Percentiles rank a stretch among this genome's conserved stretches.
Conservation (phyloP, 2,888 invertebrate species). For the Drosophila neotestacea region DNA sequence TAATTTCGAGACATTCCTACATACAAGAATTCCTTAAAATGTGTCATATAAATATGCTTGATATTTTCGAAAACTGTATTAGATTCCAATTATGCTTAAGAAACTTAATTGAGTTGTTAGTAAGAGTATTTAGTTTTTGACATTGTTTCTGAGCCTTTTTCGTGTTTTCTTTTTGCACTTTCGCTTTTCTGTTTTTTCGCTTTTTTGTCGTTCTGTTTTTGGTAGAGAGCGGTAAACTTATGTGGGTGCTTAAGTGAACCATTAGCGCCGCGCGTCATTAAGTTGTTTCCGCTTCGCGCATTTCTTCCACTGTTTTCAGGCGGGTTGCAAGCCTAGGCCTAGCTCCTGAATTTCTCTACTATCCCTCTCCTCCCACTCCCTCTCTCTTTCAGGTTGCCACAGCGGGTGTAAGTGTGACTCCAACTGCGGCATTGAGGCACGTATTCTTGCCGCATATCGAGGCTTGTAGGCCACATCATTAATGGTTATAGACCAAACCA, state of each 20-base stretch:
- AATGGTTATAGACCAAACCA: conserved; percentile 69
- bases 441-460: conserved; percentile 52
- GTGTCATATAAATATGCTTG: too few relatives aligned
- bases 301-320: conserved; percentile 67
- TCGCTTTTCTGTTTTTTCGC: conserved; percentile 3
- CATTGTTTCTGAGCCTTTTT: not conserved
- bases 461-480: conserved; percentile 74
- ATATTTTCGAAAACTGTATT: too few relatives aligned
- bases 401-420: not conserved
- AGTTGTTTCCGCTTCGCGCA: conserved; percentile 82
- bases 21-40: too few relatives aligned
- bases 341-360: not conserved
- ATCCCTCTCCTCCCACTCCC: not conserved
- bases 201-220: conserved; percentile 52
- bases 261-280: conserved; percentile 82
- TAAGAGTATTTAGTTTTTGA: conserved; percentile 19
- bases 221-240: conserved; percentile 66
- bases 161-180: not conserved
- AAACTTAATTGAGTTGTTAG: not conserved
- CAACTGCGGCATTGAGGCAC: conserved; percentile 55
- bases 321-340: conserved; percentile 28
- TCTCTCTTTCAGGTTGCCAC: conserved; percentile 2
- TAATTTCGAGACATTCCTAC: too few relatives aligned
- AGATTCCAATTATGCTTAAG: too few relatives aligned
- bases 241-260: conserved; percentile 82